Evolutionary conservation across 1,140 invertebrate genomes (phyloP).

Genomic region (Ericerus pela): DNA sequence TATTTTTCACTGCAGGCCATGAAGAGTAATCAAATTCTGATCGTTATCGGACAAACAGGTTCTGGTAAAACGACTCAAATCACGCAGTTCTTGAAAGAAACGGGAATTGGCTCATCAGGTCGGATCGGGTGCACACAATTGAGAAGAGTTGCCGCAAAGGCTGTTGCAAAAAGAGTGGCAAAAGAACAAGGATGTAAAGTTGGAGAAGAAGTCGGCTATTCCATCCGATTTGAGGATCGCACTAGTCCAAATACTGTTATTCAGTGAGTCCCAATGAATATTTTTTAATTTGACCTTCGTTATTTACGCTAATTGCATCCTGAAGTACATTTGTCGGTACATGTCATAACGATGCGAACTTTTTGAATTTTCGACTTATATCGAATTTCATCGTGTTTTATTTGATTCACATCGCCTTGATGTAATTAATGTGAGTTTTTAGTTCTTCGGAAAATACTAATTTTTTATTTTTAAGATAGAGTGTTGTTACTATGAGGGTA

Average conservation of each 20-base stretch:
- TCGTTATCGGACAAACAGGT: conserved; percentile 90
- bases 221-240: conserved; percentile 82
- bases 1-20: conserved; percentile 30
- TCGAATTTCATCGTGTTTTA: no score
- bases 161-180: conserved; percentile 73
- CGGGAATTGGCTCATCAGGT: conserved; percentile 37
- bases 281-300: no score
- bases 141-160: conserved; percentile 79
- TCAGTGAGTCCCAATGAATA: neutral
- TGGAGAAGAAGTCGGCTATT: conserved; percentile 71
- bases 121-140: conserved; percentile 72
- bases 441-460: no score
- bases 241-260: conserved; percentile 61
- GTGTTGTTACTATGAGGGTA: no score
- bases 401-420: no score
- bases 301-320: no score
- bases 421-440: no score
- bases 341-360: no score
- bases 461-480: no score
- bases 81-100: conserved; percentile 56
- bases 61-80: conserved; percentile 97
- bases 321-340: no score
- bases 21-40: conserved; percentile 80
- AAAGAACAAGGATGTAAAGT: conserved; percentile 47
- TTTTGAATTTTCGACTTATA: no score